Evolutionary conservation across 2,113 vertebrate species (phyloP).

Genomic region (Vulpes vulpes): DNA sequence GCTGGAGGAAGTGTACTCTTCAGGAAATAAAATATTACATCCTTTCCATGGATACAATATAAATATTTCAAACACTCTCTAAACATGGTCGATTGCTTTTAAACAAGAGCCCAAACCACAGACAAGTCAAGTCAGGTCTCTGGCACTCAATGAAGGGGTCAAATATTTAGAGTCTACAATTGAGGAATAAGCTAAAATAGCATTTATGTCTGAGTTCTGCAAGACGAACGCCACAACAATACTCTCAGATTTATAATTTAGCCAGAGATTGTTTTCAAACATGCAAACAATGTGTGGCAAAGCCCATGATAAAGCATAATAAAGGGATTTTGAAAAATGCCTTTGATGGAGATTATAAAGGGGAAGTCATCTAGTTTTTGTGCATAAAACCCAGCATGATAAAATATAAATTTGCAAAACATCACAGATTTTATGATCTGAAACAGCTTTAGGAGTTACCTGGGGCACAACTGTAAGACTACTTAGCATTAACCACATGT

Average conservation of each 20-base stretch:
- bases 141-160: background rate
- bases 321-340: slow-evolving; percentile 55
- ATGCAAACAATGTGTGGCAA: slow-evolving; percentile 58
- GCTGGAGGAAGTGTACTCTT: slow-evolving; percentile 75
- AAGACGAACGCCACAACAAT: slow-evolving; percentile 60
- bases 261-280: slow-evolving; percentile 74
- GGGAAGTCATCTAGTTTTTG: slow-evolving; percentile 55
- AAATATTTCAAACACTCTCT: background rate
- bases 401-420: slow-evolving; percentile 83
- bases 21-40: slow-evolving; percentile 60
- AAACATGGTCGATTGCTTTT: slow-evolving; percentile 55
- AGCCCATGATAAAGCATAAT: slow-evolving; percentile 24
- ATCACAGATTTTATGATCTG: slow-evolving; percentile 80
- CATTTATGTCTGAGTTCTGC: slow-evolving; percentile 64
- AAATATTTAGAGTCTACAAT: slow-evolving; percentile 34
- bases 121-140: slow-evolving; percentile 61
- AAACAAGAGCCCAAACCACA: slow-evolving; percentile 67
- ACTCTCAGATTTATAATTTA: slow-evolving; percentile 47
- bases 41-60: slow-evolving; percentile 49
- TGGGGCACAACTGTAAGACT: slow-evolving; percentile 66
- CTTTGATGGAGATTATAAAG: slow-evolving; percentile 73
- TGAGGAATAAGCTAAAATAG: slow-evolving; percentile 77
- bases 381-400: slow-evolving; percentile 73
- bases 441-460: slow-evolving; percentile 82
- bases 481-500: slow-evolving; percentile 79